Percentiles rank a stretch among this genome's conserved stretches.
Conservation (phyloP, 2,888 invertebrate genomes). For the Chaitophorus viminalis region DNA sequence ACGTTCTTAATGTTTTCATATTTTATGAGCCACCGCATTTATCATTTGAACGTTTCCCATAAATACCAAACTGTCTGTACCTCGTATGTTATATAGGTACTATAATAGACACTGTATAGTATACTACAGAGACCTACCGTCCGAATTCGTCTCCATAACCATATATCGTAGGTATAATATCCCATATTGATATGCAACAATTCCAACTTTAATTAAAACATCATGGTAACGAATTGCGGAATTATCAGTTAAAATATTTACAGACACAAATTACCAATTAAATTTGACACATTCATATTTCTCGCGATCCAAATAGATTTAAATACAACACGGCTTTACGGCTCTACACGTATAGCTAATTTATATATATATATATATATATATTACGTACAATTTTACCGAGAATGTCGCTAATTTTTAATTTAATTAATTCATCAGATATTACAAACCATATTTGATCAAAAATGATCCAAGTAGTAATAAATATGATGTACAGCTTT, state of each 20-base stretch:
- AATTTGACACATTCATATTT: neutral
- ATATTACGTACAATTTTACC: neutral
- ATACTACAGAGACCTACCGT: too few species aligned
- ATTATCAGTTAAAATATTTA: neutral
- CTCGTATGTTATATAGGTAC: too few species aligned
- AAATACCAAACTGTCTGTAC: neutral
- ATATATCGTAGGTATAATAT: too few species aligned
- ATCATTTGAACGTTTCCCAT: neutral
- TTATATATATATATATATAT: constrained; percentile 11
- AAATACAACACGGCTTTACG: constrained; percentile 18
- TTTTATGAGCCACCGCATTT: neutral
- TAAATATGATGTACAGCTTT: neutral
- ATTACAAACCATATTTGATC: neutral
- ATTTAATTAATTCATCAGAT: constrained; percentile 23
- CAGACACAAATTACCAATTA: neutral
- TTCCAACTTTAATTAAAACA: neutral
- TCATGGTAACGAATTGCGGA: neutral
- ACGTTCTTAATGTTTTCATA: neutral
- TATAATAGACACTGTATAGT: too few species aligned
- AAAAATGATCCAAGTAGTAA: neutral
- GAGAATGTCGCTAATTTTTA: constrained; percentile 20
- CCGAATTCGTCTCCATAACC: neutral
- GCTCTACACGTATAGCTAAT: neutral
- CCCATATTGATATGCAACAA: neutral
- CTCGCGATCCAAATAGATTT: constrained; percentile 33